Evolutionary conservation across 2,797 vertebrate species (phyloP).

Genomic region (Syndactyla subalaris): DNA sequence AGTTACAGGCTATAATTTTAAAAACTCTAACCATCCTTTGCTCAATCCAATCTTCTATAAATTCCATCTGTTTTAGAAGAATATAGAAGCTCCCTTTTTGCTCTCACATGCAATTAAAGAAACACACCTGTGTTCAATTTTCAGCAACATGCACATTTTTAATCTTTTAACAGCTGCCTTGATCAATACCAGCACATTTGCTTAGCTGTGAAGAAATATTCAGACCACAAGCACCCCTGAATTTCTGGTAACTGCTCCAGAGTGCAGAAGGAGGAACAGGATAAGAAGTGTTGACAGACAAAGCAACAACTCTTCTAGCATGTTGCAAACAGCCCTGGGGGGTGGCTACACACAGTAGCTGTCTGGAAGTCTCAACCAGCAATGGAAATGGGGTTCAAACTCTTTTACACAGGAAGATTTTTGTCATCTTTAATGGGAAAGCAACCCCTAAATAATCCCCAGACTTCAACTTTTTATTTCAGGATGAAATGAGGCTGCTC

Average conservation of each 20-base stretch:
- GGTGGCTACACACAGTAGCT: neutral
- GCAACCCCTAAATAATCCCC: neutral
- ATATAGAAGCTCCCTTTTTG: neutral
- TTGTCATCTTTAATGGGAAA: neutral
- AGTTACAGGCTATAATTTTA: neutral
- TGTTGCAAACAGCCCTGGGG: neutral
- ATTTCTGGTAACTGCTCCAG: neutral
- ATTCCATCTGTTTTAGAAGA: neutral
- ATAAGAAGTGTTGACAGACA: conserved; percentile 21
- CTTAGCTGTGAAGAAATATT: conserved; percentile 1
- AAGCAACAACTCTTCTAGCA: neutral
- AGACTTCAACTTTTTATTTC: neutral
- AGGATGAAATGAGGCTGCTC: neutral
- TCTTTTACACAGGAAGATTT: neutral
- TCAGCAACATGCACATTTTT: neutral
- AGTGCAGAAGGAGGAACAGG: conserved; percentile 26
- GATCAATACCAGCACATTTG: neutral
- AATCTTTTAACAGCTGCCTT: neutral
- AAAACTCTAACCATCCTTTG: neutral
- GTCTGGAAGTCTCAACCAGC: neutral
- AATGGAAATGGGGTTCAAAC: neutral
- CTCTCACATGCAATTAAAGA: neutral
- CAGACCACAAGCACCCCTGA: neutral
- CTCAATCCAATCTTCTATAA: neutral
- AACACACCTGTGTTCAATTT: neutral